A percentile compares a stretch with the other conserved stretches of the same genome.
Evolutionary conservation across 2,888 invertebrate genomes (phyloP).

Genomic region (Volucella inanis): DNA sequence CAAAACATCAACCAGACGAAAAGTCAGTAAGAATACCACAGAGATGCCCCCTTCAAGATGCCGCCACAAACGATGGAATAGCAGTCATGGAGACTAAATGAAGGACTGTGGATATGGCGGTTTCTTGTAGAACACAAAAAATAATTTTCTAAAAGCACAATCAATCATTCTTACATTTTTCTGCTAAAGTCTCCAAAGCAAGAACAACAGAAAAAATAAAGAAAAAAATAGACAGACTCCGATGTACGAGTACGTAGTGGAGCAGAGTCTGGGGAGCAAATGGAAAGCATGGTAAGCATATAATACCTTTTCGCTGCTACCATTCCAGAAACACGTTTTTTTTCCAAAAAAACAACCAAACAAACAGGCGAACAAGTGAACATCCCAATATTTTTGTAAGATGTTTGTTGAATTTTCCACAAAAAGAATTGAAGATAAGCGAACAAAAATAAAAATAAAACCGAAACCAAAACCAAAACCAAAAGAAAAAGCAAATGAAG

Average conservation of each 20-base stretch:
- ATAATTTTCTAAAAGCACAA: slow-evolving; percentile 74
- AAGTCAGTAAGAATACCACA: slow-evolving; percentile 16
- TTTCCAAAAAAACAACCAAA: too few relatives aligned
- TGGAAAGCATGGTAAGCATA: background rate
- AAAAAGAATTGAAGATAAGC: slow-evolving; percentile 3
- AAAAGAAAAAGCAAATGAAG: slow-evolving; percentile 54
- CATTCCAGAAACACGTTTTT: slow-evolving; percentile 39
- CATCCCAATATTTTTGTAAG: slow-evolving; percentile 62
- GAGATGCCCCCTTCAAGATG: background rate
- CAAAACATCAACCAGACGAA: background rate
- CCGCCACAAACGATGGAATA: background rate
- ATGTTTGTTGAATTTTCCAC: slow-evolving; percentile 62
- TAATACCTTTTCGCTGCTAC: slow-evolving; percentile 40
- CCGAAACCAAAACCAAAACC: slow-evolving; percentile 5
- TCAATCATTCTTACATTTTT: slow-evolving; percentile 67
- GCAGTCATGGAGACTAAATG: too few relatives aligned
- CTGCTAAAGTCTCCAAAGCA: slow-evolving; percentile 41
- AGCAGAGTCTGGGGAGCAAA: background rate
- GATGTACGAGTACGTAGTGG: background rate
- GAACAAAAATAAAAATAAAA: slow-evolving; percentile 14
- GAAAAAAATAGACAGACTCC: slow-evolving; percentile 22
- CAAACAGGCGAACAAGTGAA: slow-evolving; percentile 20
- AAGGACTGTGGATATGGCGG: background rate
- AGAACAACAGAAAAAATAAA: slow-evolving; percentile 4
- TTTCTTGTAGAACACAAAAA: slow-evolving; percentile 54